These are phyloP conservation scores for Petromus typicus DNA, from an alignment of 2,113 vertebrate genomes.

Conservation along the genomic window DNA sequence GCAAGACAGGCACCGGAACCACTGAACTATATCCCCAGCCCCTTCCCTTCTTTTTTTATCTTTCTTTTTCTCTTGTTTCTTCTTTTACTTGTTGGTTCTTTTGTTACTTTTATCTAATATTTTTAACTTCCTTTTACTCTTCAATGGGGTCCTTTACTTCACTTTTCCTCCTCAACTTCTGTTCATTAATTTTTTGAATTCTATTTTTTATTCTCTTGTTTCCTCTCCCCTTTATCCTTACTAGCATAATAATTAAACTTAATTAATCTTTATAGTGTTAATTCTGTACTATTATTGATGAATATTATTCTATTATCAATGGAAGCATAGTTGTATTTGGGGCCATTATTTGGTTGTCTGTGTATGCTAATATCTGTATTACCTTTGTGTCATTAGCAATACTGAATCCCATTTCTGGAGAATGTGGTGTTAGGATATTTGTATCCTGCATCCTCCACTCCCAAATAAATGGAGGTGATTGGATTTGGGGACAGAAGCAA, in stretches of 20 bases:
- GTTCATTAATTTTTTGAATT: background rate
- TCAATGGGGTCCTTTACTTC: background rate
- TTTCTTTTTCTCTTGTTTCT: background rate
- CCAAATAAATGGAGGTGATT: background rate
- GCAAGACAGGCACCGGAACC: no score
- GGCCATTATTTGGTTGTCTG: background rate
- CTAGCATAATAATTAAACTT: background rate
- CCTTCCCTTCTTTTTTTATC: background rate
- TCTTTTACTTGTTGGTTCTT: background rate
- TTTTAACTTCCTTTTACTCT: background rate
- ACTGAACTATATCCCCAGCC: no score
- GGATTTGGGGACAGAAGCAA: background rate
- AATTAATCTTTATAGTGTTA: background rate
- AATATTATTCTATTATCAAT: background rate
- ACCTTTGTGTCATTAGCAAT: background rate
- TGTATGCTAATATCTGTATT: background rate
- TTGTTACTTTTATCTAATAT: background rate
- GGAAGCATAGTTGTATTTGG: background rate
- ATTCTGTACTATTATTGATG: background rate
- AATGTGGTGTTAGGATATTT: background rate
- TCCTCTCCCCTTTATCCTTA: background rate
- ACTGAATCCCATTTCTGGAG: background rate
- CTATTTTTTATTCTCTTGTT: background rate
- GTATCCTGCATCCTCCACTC: background rate
- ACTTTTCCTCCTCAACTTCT: background rate